Conservation (phyloP, 2,113 vertebrate genomes). For the Morone saxatilis region DNA sequence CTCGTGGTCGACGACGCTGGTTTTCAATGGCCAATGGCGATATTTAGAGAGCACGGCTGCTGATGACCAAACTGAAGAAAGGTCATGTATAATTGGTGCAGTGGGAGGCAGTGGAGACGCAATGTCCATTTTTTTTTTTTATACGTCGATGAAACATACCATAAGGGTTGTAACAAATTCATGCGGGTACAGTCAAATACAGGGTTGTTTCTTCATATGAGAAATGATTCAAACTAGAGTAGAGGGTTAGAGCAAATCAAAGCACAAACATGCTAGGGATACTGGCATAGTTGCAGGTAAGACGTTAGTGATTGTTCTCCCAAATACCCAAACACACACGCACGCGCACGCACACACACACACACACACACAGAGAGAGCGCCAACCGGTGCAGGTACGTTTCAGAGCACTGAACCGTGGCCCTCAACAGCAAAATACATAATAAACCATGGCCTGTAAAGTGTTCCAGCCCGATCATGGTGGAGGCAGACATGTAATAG, state of each 20-base stretch:
- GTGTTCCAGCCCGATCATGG: slow-evolving; percentile 30
- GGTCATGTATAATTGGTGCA: too few species aligned
- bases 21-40: too few species aligned
- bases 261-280: slow-evolving; percentile 19
- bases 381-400: neutral
- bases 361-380: neutral
- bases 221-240: neutral
- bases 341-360: neutral
- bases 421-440: slow-evolving; percentile 21
- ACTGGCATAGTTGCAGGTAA: neutral
- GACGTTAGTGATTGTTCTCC: neutral
- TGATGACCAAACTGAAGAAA: too few species aligned
- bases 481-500: slow-evolving; percentile 17
- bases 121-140: too few species aligned
- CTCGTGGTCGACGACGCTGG: too few species aligned
- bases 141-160: too few species aligned
- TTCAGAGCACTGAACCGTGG: slow-evolving; percentile 38
- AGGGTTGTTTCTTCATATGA: neutral
- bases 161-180: neutral
- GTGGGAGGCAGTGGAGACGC: too few species aligned
- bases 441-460: slow-evolving; percentile 59
- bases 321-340: slow-evolving; percentile 1
- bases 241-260: slow-evolving; percentile 10
- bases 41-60: too few species aligned
- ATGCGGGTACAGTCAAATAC: neutral